Conservation (phyloP, 2,113 vertebrate species). For the Hydropotes inermis region DNA sequence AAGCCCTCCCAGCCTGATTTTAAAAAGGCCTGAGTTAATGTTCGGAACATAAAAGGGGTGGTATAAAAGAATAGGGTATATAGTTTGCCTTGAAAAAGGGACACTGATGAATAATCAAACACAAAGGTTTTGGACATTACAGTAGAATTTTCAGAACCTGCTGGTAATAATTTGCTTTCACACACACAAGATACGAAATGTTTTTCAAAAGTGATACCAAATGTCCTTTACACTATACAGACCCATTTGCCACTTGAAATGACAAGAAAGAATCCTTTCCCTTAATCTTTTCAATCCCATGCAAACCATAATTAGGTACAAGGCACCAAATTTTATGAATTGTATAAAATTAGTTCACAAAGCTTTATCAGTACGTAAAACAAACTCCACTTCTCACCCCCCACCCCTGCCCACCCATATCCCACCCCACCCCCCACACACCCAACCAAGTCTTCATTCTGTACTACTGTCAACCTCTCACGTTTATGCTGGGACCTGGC, state of each 20-base stretch:
- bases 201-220: slow-evolving; percentile 42
- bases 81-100: slow-evolving; percentile 28
- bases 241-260: slow-evolving; percentile 51
- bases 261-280: slow-evolving; percentile 41
- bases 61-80: slow-evolving; percentile 2
- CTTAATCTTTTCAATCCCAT: slow-evolving; percentile 69
- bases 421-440: neutral
- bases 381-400: slow-evolving; percentile 24
- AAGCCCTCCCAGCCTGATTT: slow-evolving; percentile 27
- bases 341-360: slow-evolving; percentile 74
- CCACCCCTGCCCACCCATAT: neutral
- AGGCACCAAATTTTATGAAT: slow-evolving; percentile 81
- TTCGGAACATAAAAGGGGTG: slow-evolving; percentile 22
- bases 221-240: slow-evolving; percentile 62
- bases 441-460: slow-evolving; percentile 45
- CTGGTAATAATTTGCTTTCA: slow-evolving; percentile 69
- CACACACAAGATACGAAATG: slow-evolving; percentile 38
- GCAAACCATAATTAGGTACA: slow-evolving; percentile 72
- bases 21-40: slow-evolving; percentile 8
- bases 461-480: slow-evolving; percentile 1
- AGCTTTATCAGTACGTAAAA: slow-evolving; percentile 66
- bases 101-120: slow-evolving; percentile 46
- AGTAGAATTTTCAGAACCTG: slow-evolving; percentile 62
- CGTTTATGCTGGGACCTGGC: neutral
- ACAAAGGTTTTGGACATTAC: slow-evolving; percentile 44